phyloP scores from a whole-genome alignment of 2,113 vertebrate genomes.

The Pantherophis guttatus region DNA sequence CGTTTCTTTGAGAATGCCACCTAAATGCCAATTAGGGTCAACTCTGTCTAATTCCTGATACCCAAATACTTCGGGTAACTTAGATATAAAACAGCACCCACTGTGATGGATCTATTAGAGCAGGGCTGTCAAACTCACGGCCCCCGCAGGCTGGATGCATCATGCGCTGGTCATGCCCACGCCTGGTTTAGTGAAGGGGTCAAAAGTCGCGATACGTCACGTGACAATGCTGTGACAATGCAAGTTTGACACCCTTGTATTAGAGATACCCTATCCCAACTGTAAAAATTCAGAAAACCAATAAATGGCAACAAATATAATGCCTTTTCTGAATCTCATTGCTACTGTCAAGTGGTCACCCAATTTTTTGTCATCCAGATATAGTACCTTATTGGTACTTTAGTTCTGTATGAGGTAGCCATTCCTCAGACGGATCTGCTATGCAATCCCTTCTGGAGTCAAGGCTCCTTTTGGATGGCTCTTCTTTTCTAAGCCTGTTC shows the following conservation, averaged over 20 bases:
- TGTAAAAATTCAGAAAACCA: neutral
- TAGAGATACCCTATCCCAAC: neutral
- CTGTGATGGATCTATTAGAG: neutral
- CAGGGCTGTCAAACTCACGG: too few relatives aligned
- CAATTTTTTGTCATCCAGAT: neutral
- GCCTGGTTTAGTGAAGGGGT: too few relatives aligned
- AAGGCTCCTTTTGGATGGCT: neutral
- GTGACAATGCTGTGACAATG: too few relatives aligned
- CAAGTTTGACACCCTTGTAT: neutral
- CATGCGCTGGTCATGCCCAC: too few relatives aligned
- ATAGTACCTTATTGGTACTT: neutral
- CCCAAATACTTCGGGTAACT: neutral
- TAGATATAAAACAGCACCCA: neutral
- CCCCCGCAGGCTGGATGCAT: too few relatives aligned
- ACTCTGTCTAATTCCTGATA: neutral
- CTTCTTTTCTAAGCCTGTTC: too few relatives aligned
- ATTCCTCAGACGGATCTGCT: neutral
- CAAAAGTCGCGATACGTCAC: accelerated
- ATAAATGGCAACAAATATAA: neutral
- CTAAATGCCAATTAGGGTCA: neutral
- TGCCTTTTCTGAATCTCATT: neutral
- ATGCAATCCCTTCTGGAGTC: neutral
- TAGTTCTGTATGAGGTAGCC: neutral
- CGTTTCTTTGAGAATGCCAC: neutral
- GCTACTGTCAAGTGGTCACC: neutral